Evolutionary conservation across 2,888 invertebrate species (phyloP).

Genomic region (Parnassius smintheus): DNA sequence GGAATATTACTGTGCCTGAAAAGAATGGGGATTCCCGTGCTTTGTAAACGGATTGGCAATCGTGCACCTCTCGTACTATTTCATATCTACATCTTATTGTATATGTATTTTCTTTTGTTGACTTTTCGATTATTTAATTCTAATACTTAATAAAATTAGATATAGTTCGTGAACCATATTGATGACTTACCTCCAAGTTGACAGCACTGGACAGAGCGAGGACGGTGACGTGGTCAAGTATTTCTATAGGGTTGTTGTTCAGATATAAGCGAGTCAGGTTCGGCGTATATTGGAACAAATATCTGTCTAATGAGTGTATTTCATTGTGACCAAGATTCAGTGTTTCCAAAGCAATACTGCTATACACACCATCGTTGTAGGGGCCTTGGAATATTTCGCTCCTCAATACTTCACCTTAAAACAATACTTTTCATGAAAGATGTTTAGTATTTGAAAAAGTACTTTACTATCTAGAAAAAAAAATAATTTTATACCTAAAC

Average conservation of each 20-base stretch:
- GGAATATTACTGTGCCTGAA: no score
- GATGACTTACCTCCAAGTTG: slow-evolving; percentile 76
- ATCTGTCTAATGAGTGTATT: slow-evolving; percentile 82
- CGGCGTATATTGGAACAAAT: slow-evolving; percentile 84
- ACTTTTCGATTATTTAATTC: no score
- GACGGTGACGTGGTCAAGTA: slow-evolving; percentile 81
- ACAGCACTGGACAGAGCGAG: slow-evolving; percentile 78
- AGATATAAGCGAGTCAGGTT: slow-evolving; percentile 81
- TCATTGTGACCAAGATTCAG: slow-evolving; percentile 84
- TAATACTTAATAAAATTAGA: no score
- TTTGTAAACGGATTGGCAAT: no score
- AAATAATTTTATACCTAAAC: no score
- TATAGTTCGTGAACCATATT: background rate
- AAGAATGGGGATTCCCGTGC: no score
- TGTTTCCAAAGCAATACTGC: slow-evolving; percentile 80
- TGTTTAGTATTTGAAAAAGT: no score
- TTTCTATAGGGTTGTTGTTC: slow-evolving; percentile 82
- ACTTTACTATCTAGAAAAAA: no score
- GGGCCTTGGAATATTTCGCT: slow-evolving; percentile 85
- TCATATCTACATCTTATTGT: no score
- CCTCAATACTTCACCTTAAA: slow-evolving; percentile 81
- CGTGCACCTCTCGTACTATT: no score
- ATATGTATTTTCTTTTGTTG: no score
- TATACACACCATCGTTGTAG: slow-evolving; percentile 78
- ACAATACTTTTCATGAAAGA: background rate